These are phyloP conservation scores for Ceuthmochares aereus DNA, from an alignment of 2,113 vertebrate genomes.

Conservation along the genomic window DNA sequence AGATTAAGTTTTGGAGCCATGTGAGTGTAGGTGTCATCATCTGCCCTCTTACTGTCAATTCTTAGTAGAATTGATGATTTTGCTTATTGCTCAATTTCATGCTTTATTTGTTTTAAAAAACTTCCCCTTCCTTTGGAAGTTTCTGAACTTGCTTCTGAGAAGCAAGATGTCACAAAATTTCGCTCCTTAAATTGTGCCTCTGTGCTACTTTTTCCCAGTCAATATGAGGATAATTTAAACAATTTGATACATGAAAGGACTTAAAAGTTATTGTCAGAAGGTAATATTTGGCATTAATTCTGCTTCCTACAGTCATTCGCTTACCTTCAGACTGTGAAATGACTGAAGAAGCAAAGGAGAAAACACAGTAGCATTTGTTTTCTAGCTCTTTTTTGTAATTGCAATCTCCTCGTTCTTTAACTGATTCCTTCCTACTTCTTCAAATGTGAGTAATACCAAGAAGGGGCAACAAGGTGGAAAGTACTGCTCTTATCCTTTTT, in stretches of 20 bases:
- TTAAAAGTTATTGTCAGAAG: not conserved
- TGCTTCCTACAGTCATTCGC: not conserved
- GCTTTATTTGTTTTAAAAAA: conserved; percentile 3
- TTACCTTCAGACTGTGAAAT: not conserved
- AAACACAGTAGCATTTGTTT: not conserved
- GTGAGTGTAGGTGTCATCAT: not conserved
- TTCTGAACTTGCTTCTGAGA: not conserved
- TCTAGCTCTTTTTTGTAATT: not conserved
- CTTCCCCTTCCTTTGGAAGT: not conserved
- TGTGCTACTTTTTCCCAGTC: not conserved
- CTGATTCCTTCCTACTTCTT: not conserved
- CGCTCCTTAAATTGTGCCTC: not conserved
- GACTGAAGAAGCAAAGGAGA: not conserved
- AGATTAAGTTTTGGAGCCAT: not conserved
- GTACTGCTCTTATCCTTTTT: not conserved
- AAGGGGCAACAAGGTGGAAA: not conserved
- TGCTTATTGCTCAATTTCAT: not conserved
- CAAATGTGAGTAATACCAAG: not conserved
- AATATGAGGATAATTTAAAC: not conserved
- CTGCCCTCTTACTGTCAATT: not conserved
- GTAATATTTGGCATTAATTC: not conserved
- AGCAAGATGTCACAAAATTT: not conserved
- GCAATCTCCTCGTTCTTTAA: not conserved
- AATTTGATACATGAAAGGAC: not conserved
- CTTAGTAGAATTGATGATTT: not conserved